Evolutionary conservation across 64 coral and sea anemone species (phyloP).

Genomic region (Platygyra sinensis): DNA sequence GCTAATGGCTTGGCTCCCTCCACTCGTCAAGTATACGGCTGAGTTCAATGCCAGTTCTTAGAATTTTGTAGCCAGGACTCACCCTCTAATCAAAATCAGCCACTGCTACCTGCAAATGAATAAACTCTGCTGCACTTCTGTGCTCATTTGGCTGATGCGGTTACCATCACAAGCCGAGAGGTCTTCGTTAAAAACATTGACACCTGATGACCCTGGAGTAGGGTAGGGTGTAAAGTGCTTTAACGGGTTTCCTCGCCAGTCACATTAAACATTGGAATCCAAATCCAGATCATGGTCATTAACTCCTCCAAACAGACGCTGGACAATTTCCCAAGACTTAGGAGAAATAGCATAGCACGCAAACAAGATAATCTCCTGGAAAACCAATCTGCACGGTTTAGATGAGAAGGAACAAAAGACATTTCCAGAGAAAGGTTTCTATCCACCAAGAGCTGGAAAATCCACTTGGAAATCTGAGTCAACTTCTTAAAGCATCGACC

Average conservation of each 20-base stretch:
- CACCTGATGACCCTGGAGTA: slow-evolving; percentile 6
- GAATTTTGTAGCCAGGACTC: too few relatives aligned
- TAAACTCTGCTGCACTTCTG: too few relatives aligned
- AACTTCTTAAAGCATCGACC: not conserved
- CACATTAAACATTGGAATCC: slow-evolving; percentile 41
- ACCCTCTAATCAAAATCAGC: too few relatives aligned
- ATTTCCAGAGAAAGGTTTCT: slow-evolving; percentile 7
- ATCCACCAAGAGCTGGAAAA: not conserved
- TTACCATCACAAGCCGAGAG: not conserved
- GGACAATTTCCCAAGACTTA: slow-evolving; percentile 19
- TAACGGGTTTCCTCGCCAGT: slow-evolving; percentile 7
- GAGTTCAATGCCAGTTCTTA: too few relatives aligned
- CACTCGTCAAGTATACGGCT: too few relatives aligned
- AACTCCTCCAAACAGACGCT: slow-evolving; percentile 24
- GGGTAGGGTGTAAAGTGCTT: slow-evolving; percentile 51
- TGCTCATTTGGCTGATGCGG: too few relatives aligned
- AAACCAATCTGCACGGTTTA: slow-evolving; percentile 39
- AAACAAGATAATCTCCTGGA: not conserved
- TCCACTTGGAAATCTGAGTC: not conserved
- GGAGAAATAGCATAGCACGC: slow-evolving; percentile 16
- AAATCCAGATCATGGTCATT: slow-evolving; percentile 45
- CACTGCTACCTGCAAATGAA: too few relatives aligned
- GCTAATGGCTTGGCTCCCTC: too few relatives aligned
- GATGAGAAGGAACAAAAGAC: slow-evolving; percentile 3
- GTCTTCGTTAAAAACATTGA: slow-evolving; percentile 56